phyloP scores from a whole-genome alignment of 2,113 vertebrate genomes.

The Macquaria ambigua region DNA sequence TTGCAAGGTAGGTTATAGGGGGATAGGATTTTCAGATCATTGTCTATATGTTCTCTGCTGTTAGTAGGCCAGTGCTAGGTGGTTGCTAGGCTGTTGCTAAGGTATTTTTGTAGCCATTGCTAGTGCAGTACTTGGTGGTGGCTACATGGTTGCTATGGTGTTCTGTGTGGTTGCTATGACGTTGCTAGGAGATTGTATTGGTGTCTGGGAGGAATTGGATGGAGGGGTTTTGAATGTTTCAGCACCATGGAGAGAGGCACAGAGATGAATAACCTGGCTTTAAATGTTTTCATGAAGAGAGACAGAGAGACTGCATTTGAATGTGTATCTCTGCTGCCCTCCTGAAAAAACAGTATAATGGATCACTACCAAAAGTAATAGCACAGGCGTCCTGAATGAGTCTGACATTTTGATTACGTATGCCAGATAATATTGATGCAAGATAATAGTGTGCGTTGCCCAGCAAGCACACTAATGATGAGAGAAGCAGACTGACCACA shows the following conservation, averaged over 20 bases:
- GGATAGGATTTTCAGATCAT: too few relatives aligned
- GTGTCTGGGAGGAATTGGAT: background rate
- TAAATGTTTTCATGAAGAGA: background rate
- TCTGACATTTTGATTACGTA: background rate
- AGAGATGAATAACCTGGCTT: background rate
- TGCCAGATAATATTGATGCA: background rate
- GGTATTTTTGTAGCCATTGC: background rate
- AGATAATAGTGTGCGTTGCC: background rate
- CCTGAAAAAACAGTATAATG: background rate
- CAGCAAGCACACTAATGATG: background rate
- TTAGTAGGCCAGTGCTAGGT: too few relatives aligned
- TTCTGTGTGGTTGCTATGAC: background rate
- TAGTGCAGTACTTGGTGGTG: background rate
- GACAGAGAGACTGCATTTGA: background rate
- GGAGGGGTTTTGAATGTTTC: background rate
- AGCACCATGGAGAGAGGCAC: slow-evolving; percentile 5
- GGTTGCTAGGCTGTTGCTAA: background rate
- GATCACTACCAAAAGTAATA: background rate
- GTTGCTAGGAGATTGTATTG: background rate
- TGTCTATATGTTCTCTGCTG: too few relatives aligned
- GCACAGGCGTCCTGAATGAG: background rate
- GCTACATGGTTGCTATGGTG: background rate
- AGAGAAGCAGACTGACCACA: slow-evolving; percentile 85
- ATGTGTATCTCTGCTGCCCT: background rate
- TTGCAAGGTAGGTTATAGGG: too few relatives aligned